Base-by-base conservation (phyloP, 2,797 vertebrate genomes). In the Aplochiton taeniatus region DNA sequence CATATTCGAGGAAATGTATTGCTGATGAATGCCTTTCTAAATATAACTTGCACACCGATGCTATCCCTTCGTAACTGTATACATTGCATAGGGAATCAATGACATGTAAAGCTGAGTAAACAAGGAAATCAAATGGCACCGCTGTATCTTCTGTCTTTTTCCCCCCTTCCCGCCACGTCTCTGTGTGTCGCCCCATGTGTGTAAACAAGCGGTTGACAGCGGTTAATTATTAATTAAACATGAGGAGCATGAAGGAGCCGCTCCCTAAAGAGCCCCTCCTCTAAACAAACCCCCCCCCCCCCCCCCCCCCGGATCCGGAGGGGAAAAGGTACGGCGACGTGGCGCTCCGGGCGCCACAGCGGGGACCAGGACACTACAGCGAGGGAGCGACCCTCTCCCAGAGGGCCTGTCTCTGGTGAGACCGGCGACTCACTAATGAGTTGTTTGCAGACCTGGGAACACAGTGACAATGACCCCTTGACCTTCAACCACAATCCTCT, bases 191-290 rank as follows among this genome's bases (percentile, higher is more conserved):
- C 80, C 76, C 49, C 77, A 73, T 86, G 84, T 87, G 79, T 85
- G 86, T 87, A 90, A 90, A 92, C 88, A 86, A 85, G 76, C 75
- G 45, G 79, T 85, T 84, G 83, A 90, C 87, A 89, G 18, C 66
- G 90, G 88, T 90, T 90, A 91, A 90, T 90, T 92, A 91, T 92
- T 91, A 91, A 92, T 92, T 92, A 91, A 92, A 89, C 86, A 91
- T 85, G 85, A 89, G 87, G 79, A 72, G 78, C 76, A 67, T 14
- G 66, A 71, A 77, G 63, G 16, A 18, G 74, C 31, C 31, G 31
- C 6, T 89, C 90, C 87, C 85, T 73, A 54, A 86, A 91, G 88
- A 89, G 85, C 65, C 72, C 74, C 31, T 31, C 31, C 31, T 65
- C 83, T 86, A 89, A 91, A 90, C 88, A 91, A 91, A 89, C 79